Evolutionary conservation across 1,140 invertebrate species (phyloP).

Genomic region (Aphelinus certus): DNA sequence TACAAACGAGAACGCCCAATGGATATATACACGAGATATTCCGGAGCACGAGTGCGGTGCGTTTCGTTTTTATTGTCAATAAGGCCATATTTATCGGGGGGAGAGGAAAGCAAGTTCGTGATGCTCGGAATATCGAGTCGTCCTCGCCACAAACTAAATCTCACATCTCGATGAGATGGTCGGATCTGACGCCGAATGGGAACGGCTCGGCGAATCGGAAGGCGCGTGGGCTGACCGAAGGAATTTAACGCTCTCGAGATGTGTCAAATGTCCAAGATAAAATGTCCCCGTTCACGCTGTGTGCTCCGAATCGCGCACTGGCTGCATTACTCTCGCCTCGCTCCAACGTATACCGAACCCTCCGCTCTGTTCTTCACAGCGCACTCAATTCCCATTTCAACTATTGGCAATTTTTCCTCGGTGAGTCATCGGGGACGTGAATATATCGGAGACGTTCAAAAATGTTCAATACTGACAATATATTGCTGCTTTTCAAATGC

Average conservation of each 20-base stretch:
- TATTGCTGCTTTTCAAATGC: too few relatives aligned
- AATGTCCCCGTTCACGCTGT: constrained; percentile 44
- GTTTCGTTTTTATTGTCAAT: too few relatives aligned
- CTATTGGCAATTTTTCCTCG: too few relatives aligned
- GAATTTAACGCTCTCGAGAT: constrained; percentile 57
- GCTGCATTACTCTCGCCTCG: background rate
- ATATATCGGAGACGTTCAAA: too few relatives aligned
- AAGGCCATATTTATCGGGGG: background rate
- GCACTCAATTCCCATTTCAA: constrained; percentile 33
- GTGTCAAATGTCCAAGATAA: constrained; percentile 56
- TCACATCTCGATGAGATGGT: background rate
- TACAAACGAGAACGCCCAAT: too few relatives aligned
- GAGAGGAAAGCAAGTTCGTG: background rate
- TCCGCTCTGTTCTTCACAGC: background rate
- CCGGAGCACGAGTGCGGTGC: too few relatives aligned
- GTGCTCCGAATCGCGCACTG: background rate
- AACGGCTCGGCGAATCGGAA: background rate
- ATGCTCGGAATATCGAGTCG: background rate
- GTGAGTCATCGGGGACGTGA: too few relatives aligned
- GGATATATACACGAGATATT: too few relatives aligned
- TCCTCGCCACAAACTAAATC: constrained; percentile 23
- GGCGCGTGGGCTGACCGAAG: constrained; percentile 20
- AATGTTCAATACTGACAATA: too few relatives aligned
- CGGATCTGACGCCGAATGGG: background rate
- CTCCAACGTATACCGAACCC: constrained; percentile 2